A percentile compares a stretch with the other conserved stretches of the same genome.
Conservation (phyloP, 2,113 vertebrate species). For the Petrocephalus microphthalmus region DNA sequence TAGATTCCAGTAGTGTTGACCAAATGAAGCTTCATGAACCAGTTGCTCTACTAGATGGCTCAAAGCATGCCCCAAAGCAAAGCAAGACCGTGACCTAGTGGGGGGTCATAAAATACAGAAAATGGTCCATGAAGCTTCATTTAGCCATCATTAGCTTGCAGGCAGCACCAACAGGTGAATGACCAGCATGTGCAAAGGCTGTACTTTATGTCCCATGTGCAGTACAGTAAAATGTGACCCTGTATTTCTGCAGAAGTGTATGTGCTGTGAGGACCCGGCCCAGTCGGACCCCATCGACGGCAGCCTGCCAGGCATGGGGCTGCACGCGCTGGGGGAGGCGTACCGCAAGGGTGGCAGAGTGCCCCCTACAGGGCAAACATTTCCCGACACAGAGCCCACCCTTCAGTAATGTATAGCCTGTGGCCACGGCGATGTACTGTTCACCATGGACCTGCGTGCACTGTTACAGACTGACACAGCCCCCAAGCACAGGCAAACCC, state of each 20-base stretch:
- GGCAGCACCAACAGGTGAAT: neutral
- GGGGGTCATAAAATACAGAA: too few relatives aligned
- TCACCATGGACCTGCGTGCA: neutral
- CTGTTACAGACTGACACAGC: neutral
- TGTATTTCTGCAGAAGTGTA: constrained; percentile 65
- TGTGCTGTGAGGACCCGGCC: constrained; percentile 70
- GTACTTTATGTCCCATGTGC: neutral
- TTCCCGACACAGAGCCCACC: constrained; percentile 30
- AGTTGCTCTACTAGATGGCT: too few relatives aligned
- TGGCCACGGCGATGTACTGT: neutral
- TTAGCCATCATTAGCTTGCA: too few relatives aligned
- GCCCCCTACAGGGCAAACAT: constrained; percentile 39
- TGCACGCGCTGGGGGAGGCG: constrained; percentile 60
- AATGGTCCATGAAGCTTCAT: too few relatives aligned
- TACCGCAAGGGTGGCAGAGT: constrained; percentile 34
- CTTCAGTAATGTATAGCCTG: constrained; percentile 17
- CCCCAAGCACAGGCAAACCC: neutral
- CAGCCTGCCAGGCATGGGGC: constrained; percentile 64
- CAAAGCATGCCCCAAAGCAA: too few relatives aligned
- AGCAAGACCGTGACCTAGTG: too few relatives aligned
- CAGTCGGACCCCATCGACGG: constrained; percentile 54
- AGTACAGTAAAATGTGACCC: constrained; percentile 53
- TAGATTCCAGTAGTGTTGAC: too few relatives aligned
- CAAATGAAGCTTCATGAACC: too few relatives aligned
- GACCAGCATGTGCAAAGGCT: neutral